A percentile compares a stretch with the other conserved stretches of the same genome.
Conservation (phyloP, 2,888 invertebrate genomes). For the Alloscopus bannaensis region DNA sequence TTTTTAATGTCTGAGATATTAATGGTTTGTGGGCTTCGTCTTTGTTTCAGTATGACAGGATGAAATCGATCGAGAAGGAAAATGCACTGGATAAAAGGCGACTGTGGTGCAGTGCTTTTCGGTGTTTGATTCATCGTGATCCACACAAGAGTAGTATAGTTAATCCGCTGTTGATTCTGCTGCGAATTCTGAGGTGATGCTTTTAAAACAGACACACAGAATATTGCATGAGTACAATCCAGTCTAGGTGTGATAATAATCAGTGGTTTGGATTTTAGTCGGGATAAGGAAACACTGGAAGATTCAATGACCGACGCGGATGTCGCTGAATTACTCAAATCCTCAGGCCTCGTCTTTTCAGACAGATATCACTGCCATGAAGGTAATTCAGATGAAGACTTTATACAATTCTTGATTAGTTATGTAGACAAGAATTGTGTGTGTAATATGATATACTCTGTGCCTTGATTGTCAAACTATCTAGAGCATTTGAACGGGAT, state of each 20-base stretch:
- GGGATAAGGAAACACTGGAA: conserved; percentile 86
- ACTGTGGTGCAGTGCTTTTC: conserved; percentile 81
- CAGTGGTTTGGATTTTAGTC: conserved; percentile 78
- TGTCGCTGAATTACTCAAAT: conserved; percentile 82
- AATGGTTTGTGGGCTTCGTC: too few relatives aligned
- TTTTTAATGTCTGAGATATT: background rate
- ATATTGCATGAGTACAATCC: background rate
- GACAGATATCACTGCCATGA: too few relatives aligned
- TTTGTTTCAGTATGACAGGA: conserved; percentile 78
- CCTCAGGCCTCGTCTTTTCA: conserved; percentile 78
- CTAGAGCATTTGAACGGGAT: conserved; percentile 81
- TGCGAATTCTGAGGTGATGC: conserved; percentile 83
- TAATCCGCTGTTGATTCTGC: conserved; percentile 79
- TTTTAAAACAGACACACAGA: background rate
- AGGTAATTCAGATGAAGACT: too few relatives aligned
- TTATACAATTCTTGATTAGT: background rate
- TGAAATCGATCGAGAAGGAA: conserved; percentile 80
- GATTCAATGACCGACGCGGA: conserved; percentile 82
- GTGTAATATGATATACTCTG: background rate
- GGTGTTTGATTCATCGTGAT: conserved; percentile 78
- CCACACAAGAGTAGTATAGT: conserved; percentile 75
- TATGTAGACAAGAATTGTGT: background rate
- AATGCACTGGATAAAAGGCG: conserved; percentile 79
- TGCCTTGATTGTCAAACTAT: background rate
- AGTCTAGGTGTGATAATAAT: background rate